These are phyloP conservation scores for Oscheius sp. DNA, from an alignment of 2,888 invertebrate species.

Conservation along the genomic window DNA sequence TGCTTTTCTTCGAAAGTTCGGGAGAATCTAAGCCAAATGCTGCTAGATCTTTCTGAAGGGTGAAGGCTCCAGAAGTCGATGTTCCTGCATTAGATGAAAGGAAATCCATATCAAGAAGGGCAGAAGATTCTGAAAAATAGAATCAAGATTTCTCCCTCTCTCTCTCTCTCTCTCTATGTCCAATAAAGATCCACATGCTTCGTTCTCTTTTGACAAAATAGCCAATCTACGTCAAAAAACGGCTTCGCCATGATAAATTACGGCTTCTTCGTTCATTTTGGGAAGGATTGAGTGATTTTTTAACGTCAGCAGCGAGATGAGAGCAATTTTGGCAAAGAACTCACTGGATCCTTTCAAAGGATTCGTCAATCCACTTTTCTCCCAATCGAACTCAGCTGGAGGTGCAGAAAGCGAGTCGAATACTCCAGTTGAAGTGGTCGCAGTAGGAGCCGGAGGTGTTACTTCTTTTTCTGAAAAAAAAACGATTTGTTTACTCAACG, in stretches of 20 bases:
- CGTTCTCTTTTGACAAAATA: too few relatives aligned
- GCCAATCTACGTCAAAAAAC: too few relatives aligned
- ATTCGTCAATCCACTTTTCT: conserved; percentile 58
- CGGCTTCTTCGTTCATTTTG: too few relatives aligned
- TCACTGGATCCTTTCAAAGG: conserved; percentile 60
- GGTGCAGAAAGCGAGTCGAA: conserved; percentile 57
- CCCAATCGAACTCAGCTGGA: conserved; percentile 64
- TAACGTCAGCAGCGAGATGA: not conserved
- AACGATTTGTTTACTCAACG: too few relatives aligned
- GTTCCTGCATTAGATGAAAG: conserved; percentile 41
- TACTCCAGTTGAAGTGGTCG: not conserved
- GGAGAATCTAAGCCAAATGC: conserved; percentile 41
- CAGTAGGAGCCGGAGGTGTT: conserved; percentile 26
- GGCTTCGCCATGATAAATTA: too few relatives aligned
- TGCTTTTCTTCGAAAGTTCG: too few relatives aligned
- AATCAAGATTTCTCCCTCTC: too few relatives aligned
- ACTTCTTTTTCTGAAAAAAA: too few relatives aligned
- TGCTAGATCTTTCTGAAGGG: conserved; percentile 52
- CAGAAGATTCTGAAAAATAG: conserved; percentile 44
- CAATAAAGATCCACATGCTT: too few relatives aligned
- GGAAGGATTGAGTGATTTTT: too few relatives aligned
- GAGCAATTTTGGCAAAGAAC: conserved; percentile 34
- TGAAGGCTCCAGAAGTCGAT: conserved; percentile 33
- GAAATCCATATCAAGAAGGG: conserved; percentile 57
- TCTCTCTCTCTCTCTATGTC: too few relatives aligned